Evolutionary conservation across 2,797 vertebrate genomes (phyloP).

Genomic region (Hippoglossus hippoglossus): DNA sequence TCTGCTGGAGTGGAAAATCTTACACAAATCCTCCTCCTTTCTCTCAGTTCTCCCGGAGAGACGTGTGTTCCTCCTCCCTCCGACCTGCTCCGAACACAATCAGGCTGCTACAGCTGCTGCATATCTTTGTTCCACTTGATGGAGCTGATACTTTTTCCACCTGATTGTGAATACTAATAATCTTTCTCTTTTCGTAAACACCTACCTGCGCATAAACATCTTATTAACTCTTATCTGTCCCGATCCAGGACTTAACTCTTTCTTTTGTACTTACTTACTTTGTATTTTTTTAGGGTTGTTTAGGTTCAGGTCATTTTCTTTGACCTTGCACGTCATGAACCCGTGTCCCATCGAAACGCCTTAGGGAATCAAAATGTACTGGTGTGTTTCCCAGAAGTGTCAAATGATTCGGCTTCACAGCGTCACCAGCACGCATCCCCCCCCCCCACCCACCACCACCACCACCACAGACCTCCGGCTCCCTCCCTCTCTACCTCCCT

Average conservation of each 20-base stretch:
- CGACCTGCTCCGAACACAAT: constrained; percentile 6
- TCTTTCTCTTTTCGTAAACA: constrained; percentile 22
- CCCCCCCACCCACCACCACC: not conserved
- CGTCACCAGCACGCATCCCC: constrained; percentile 46
- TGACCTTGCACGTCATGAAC: constrained; percentile 9
- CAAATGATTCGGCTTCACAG: constrained; percentile 54
- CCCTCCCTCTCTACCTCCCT: not conserved
- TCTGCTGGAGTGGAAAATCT: constrained; percentile 68
- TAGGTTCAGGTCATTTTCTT: no score
- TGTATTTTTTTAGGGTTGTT: no score
- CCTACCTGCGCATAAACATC: constrained; percentile 42
- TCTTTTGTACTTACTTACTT: no score
- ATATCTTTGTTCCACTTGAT: constrained; percentile 74
- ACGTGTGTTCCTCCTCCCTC: constrained; percentile 34
- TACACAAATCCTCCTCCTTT: constrained; percentile 55
- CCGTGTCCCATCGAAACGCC: not conserved
- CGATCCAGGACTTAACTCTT: not conserved
- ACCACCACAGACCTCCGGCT: not conserved
- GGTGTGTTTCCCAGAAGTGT: constrained; percentile 56
- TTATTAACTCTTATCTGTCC: constrained; percentile 26
- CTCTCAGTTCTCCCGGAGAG: constrained; percentile 25
- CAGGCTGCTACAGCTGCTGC: constrained; percentile 34
- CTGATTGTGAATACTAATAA: constrained; percentile 74
- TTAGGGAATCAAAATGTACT: constrained; percentile 41
- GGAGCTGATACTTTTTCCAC: constrained; percentile 67